Evolutionary conservation across 2,888 invertebrate species (phyloP), one percentile per base, ranked within the genome.

Genomic region (Lathronympha strigana): DNA sequence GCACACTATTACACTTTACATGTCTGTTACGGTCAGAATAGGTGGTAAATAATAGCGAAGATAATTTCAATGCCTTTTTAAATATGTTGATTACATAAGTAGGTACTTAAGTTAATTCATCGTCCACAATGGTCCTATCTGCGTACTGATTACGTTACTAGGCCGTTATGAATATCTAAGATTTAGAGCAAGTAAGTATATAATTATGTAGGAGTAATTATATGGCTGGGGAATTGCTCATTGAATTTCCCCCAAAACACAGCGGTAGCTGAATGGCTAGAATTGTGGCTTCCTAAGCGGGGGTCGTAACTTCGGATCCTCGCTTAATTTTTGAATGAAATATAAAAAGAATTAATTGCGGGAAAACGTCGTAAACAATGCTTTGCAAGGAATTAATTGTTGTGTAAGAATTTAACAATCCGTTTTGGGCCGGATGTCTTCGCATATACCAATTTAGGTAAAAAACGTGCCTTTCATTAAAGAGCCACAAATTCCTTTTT

Each of bases 1-100:
- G 71, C 81, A 82, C 80, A 82, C 81, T 75, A 70, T 68, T 72
- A 72, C 76, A 72, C 70, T 19, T 72, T 69, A 71, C 71, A 71
- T 67, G 64, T 63, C 23, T 51, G 64, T 64, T 60, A 60, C 15
- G 17, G 23, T 23, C 49, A 17, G 43, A 19, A 19, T n/a, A 6
- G 51, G 60, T 50, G 17, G 36, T 45, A 19, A 51, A 60, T 66
- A 50, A 31, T 38, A 13, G 38, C 17, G 53, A 31, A 49, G 38
- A 31, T 43, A 47, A 47, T 53, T 33, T 31, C 43, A 62, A 47
- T 28, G 19, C n/a, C 4, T 53, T 33, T 21, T 53, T 60, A 38
- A 38, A 36, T 33, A 5, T 36, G 19, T 51, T 60, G 49, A n/a
- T 38, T 40, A 17, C 28, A 43, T 61, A 43, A n/a, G n/a, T n/a